Evolutionary conservation across 92 coral and sea anemone genomes (phyloP), one percentile per base, ranked within the genome.

Genomic region (Bergia sp.): DNA sequence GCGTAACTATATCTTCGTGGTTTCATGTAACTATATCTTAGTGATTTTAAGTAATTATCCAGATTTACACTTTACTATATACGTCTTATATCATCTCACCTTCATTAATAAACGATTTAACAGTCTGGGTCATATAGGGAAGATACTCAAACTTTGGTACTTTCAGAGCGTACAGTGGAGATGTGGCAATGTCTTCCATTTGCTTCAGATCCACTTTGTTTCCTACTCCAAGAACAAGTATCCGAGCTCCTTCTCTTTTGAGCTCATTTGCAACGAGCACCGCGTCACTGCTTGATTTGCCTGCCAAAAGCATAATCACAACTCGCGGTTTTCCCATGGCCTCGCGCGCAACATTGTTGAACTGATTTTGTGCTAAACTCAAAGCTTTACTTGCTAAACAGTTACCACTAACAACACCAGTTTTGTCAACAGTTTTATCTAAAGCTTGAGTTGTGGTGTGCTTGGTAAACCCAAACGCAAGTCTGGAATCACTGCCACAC

Each of bases 191-290:
- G 81, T 40, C 74, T 23, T 81, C 91, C 77, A 94, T 72, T 88
- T 94, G 92, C 53, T 81, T 82, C 82, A 64, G 58, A 47, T 90
- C 93, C 43, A 84, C 94, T 29, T 88, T 87, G 21, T 12, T 43
- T 6, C 89, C 93, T 3, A 91, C 65, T 23, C 96, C 96, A 41
- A 94, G 79, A 15, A 93, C 93, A 58, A 94, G 85, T 4, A 93
- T 77, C 64, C 89, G 85, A 12, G 77, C 76, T 12, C 91, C 87
- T 11, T 86, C 75, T 36, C 72, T 83, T 73, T 45, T 86, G n/a
- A 94, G 89, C 50, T 76, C 85, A 37, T 69, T 82, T 4, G 93
- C 93, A 18, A 71, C 91, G 21, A 11, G 47, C 2, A 55, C 83
- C 64, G 79, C 92, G 9, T 86, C 73, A 37, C 89, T 92, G 38